These are phyloP conservation scores for Asobara japonica DNA, from an alignment of 1,140 invertebrate species.

Conservation along the genomic window DNA sequence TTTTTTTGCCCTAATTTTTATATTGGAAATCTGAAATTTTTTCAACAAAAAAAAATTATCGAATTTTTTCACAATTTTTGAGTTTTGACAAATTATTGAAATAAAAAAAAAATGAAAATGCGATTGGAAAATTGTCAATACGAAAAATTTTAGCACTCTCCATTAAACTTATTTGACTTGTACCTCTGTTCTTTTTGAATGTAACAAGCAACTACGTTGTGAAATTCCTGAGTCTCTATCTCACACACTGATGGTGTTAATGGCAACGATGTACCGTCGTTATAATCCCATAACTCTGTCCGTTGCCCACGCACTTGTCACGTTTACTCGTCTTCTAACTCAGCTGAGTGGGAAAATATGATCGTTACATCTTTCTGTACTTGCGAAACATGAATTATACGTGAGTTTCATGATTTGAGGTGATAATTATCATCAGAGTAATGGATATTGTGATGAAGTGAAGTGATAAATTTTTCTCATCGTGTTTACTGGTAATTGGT, in stretches of 20 bases:
- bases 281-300: conserved; percentile 35
- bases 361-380: not conserved
- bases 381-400: not conserved
- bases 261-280: conserved; percentile 30
- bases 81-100: no score
- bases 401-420: not conserved
- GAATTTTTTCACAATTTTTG: no score
- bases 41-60: no score
- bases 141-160: not conserved
- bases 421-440: not conserved
- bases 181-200: not conserved
- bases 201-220: not conserved
- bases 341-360: conserved; percentile 9
- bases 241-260: conserved; percentile 25
- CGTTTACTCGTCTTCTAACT: conserved; percentile 27
- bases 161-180: not conserved
- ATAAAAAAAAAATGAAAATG: no score
- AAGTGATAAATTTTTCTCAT: not conserved
- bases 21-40: no score
- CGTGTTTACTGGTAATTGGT: not conserved
- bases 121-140: not conserved
- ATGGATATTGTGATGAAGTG: conserved; percentile 1
- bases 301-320: conserved; percentile 24
- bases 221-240: not conserved
- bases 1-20: no score